Conservation (phyloP, 2,113 vertebrate species). For the Cololabis saira region DNA sequence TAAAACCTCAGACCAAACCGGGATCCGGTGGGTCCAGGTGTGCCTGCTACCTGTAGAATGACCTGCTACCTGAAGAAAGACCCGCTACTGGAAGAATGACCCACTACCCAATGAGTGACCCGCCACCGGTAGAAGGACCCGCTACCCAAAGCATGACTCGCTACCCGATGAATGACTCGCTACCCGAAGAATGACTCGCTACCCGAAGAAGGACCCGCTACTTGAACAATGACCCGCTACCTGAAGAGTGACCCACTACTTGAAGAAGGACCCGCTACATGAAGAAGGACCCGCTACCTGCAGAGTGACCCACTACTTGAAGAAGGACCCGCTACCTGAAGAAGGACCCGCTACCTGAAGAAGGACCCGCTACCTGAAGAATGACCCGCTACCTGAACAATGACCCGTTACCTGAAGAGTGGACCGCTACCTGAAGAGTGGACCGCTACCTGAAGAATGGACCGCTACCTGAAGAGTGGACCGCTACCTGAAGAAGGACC, state of each 20-base stretch:
- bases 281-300: slow-evolving; percentile 88
- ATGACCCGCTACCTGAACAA: slow-evolving; percentile 89
- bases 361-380: slow-evolving; percentile 74
- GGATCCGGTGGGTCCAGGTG: not conserved
- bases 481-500: slow-evolving; percentile 85
- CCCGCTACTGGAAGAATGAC: slow-evolving; percentile 88
- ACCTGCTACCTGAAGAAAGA: slow-evolving; percentile 87
- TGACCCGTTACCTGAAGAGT: too few relatives aligned
- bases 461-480: too few relatives aligned
- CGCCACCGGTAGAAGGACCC: slow-evolving; percentile 87
- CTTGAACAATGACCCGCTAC: too few relatives aligned
- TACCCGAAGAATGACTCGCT: slow-evolving; percentile 87
- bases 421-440: slow-evolving; percentile 82
- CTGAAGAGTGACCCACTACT: slow-evolving; percentile 92
- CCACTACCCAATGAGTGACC: too few relatives aligned
- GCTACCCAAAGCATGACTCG: slow-evolving; percentile 87
- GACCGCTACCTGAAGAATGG: slow-evolving; percentile 82
- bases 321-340: slow-evolving; percentile 76
- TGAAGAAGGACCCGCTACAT: too few relatives aligned
- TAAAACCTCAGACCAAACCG: too few relatives aligned
- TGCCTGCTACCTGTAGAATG: slow-evolving; percentile 80
- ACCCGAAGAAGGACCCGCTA: slow-evolving; percentile 90
- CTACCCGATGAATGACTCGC: slow-evolving; percentile 87
- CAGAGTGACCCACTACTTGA: slow-evolving; percentile 92
- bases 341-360: too few relatives aligned